Percentiles rank a stretch among this genome's conserved stretches.
Evolutionary conservation across 2,888 invertebrate genomes (phyloP).

Genomic region (Clanis bilineata): DNA sequence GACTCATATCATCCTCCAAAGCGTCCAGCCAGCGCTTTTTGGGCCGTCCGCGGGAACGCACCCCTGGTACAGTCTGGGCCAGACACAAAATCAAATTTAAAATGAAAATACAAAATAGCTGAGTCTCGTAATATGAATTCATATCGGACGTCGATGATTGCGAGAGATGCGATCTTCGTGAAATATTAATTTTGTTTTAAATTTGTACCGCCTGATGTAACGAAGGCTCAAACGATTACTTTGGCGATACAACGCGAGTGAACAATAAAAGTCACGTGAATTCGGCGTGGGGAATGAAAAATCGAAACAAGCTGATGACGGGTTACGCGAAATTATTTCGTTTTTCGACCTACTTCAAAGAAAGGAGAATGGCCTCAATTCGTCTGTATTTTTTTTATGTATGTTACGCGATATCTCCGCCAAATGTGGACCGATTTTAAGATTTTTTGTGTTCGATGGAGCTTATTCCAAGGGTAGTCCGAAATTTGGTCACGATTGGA

Average conservation of each 20-base stretch:
- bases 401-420: no score
- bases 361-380: no score
- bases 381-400: no score
- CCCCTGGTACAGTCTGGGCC: no score
- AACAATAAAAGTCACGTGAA: slow-evolving; percentile 10
- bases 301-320: not conserved
- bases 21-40: no score
- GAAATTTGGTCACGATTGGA: no score
- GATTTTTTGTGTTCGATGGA: no score
- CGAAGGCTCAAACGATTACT: slow-evolving; percentile 13
- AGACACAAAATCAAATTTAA: not conserved
- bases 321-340: not conserved
- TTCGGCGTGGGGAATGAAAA: not conserved
- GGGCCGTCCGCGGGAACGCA: no score
- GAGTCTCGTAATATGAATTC: slow-evolving; percentile 11
- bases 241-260: not conserved
- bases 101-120: not conserved
- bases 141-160: not conserved
- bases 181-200: not conserved
- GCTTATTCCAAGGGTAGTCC: no score
- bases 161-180: not conserved
- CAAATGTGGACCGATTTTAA: no score
- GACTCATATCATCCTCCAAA: no score
- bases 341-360: no score
- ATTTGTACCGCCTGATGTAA: slow-evolving; percentile 1